A percentile compares a stretch with the other conserved stretches of the same genome.
phyloP scores from a whole-genome alignment of 2,888 invertebrate genomes.

The Patella caerulea region DNA sequence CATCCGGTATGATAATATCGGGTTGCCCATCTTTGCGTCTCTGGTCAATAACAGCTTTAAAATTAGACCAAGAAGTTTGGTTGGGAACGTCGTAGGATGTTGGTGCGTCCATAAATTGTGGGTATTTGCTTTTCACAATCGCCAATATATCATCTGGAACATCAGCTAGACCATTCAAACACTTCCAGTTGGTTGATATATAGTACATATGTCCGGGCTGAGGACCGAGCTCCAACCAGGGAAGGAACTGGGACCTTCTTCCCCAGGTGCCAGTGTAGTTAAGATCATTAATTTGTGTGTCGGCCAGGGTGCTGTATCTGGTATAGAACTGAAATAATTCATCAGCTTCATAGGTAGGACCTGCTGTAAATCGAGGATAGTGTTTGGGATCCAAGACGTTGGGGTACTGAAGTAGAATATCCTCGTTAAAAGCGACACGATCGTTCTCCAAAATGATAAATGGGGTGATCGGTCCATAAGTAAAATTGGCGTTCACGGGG shows the following conservation, averaged over 20 bases:
- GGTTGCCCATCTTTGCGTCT: conserved; percentile 37
- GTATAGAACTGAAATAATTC: conserved; percentile 42
- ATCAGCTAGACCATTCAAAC: conserved; percentile 34
- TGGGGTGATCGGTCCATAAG: conserved; percentile 24
- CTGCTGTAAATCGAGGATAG: conserved; percentile 41
- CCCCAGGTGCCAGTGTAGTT: conserved; percentile 40
- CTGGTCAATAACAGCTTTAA: conserved; percentile 42
- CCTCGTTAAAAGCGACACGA: conserved; percentile 32
- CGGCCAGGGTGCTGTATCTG: conserved; percentile 28
- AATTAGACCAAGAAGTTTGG: conserved; percentile 46
- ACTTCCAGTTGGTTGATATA: conserved; percentile 41
- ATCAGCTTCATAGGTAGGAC: conserved; percentile 37
- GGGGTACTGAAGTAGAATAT: conserved; percentile 42
- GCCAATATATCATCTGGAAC: conserved; percentile 40
- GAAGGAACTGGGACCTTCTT: conserved; percentile 42
- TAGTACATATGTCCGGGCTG: conserved; percentile 40
- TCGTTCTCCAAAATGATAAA: conserved; percentile 16
- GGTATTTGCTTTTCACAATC: conserved; percentile 34
- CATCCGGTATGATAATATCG: conserved; percentile 42
- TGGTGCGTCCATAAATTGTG: conserved; percentile 40
- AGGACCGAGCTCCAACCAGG: conserved; percentile 46
- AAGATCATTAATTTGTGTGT: conserved; percentile 23
- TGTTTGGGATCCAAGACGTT: conserved; percentile 38
- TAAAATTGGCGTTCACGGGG: conserved; percentile 39
- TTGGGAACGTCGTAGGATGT: conserved; percentile 37